Percentiles rank a stretch among this genome's conserved stretches.
These are phyloP conservation scores for Toxotes lorentzi DNA, from an alignment of 2,797 vertebrate species.

Conservation along the genomic window DNA sequence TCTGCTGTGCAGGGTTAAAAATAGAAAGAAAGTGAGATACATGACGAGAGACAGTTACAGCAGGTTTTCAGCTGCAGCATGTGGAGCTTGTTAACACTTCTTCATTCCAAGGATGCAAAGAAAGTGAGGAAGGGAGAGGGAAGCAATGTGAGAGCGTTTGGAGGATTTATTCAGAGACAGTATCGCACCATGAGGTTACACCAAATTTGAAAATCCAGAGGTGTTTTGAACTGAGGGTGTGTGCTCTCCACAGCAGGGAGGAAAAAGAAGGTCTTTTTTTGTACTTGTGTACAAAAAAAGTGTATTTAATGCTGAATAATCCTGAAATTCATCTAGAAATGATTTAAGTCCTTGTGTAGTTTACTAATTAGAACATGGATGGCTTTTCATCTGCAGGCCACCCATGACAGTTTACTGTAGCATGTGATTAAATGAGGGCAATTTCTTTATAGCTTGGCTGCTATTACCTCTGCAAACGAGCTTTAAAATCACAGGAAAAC, in stretches of 20 bases:
- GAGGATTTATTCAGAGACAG: not conserved
- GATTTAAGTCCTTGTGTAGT: no score
- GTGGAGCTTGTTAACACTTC: constrained; percentile 73
- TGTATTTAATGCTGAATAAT: not conserved
- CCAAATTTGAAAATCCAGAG: constrained; percentile 23
- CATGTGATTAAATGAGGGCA: not conserved
- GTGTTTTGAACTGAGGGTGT: constrained; percentile 20
- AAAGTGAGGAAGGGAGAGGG: constrained; percentile 43
- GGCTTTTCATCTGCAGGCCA: not conserved
- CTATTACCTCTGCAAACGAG: not conserved
- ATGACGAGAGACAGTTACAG: constrained; percentile 42
- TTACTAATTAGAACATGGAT: not conserved
- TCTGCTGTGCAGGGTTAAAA: constrained; percentile 57
- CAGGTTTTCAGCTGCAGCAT: constrained; percentile 40
- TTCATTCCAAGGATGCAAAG: constrained; percentile 44
- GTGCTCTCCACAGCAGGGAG: not conserved
- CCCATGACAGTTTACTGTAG: not conserved
- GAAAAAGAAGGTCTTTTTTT: not conserved
- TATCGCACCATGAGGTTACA: constrained; percentile 10
- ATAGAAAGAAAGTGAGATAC: constrained; percentile 60
- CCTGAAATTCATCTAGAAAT: not conserved
- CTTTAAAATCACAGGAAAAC: not conserved
- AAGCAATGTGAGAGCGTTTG: constrained; percentile 19
- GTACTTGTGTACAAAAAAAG: no score
- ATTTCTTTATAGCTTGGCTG: not conserved